A percentile compares a stretch with the other conserved stretches of the same genome.
phyloP scores from a whole-genome alignment of 1,140 invertebrate genomes.

The Macrosteles quadrilineatus region DNA sequence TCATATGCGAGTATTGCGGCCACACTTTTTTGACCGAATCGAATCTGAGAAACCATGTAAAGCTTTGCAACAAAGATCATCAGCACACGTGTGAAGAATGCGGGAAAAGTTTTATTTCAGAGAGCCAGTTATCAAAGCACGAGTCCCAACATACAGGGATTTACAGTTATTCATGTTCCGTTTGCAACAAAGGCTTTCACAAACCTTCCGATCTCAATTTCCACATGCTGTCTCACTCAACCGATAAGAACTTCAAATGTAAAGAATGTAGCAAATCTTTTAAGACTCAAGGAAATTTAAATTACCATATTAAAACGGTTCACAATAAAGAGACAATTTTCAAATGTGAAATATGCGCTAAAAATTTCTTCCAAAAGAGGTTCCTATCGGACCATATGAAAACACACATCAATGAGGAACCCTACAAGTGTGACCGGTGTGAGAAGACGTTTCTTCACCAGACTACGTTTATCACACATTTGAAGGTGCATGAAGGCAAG shows the following conservation, averaged over 20 bases:
- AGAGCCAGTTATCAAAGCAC: constrained; percentile 23
- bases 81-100: constrained; percentile 24
- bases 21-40: constrained; percentile 20
- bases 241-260: constrained; percentile 67
- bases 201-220: constrained; percentile 74
- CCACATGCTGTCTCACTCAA: constrained; percentile 72
- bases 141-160: not conserved
- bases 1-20: constrained; percentile 38
- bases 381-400: constrained; percentile 25
- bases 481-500: constrained; percentile 34
- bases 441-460: constrained; percentile 23
- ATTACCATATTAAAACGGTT: constrained; percentile 28
- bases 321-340: constrained; percentile 24
- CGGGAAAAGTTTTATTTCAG: not conserved
- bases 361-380: constrained; percentile 18
- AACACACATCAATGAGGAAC: constrained; percentile 8
- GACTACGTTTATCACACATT: constrained; percentile 28
- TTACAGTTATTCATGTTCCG: constrained; percentile 40
- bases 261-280: constrained; percentile 67
- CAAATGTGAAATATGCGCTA: constrained; percentile 25
- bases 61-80: constrained; percentile 20
- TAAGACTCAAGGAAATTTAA: constrained; percentile 30
- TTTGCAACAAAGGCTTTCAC: constrained; percentile 75
- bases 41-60: constrained; percentile 15
- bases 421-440: constrained; percentile 26